A percentile compares a stretch with the other conserved stretches of the same genome.
phyloP scores from a whole-genome alignment of 2,888 invertebrate species.

The Acrobasis suavella region DNA sequence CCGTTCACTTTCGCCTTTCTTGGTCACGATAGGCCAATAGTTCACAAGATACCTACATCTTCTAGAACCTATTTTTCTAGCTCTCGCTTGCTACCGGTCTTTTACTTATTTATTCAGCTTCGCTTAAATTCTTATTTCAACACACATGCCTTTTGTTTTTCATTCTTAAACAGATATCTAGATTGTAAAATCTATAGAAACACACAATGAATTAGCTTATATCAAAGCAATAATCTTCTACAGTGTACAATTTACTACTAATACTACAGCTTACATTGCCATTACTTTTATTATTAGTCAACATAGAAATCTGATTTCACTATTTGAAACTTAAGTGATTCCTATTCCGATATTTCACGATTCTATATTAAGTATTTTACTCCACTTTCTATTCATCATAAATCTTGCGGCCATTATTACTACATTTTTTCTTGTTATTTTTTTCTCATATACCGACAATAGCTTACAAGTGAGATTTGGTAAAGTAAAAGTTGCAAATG shows the following conservation, averaged over 20 bases:
- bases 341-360: constrained; percentile 41
- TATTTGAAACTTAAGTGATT: constrained; percentile 42
- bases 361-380: constrained; percentile 37
- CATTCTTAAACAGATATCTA: background rate
- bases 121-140: background rate
- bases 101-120: constrained; percentile 1
- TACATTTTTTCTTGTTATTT: constrained; percentile 46
- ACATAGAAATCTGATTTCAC: constrained; percentile 37
- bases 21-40: constrained; percentile 55
- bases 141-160: background rate
- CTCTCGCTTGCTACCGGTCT: constrained; percentile 39
- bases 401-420: constrained; percentile 55
- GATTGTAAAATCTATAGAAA: background rate
- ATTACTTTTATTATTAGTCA: constrained; percentile 27
- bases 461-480: constrained; percentile 53
- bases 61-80: constrained; percentile 31
- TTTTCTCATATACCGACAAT: constrained; percentile 45
- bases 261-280: background rate
- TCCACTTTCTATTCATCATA: constrained; percentile 58
- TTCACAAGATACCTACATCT: constrained; percentile 39
- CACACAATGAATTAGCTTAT: background rate
- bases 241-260: constrained; percentile 9
- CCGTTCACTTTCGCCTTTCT: constrained; percentile 55
- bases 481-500: constrained; percentile 65
- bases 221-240: background rate